These are phyloP conservation scores for Xiphophorus hellerii DNA, from an alignment of 2,113 vertebrate species.

Conservation along the genomic window DNA sequence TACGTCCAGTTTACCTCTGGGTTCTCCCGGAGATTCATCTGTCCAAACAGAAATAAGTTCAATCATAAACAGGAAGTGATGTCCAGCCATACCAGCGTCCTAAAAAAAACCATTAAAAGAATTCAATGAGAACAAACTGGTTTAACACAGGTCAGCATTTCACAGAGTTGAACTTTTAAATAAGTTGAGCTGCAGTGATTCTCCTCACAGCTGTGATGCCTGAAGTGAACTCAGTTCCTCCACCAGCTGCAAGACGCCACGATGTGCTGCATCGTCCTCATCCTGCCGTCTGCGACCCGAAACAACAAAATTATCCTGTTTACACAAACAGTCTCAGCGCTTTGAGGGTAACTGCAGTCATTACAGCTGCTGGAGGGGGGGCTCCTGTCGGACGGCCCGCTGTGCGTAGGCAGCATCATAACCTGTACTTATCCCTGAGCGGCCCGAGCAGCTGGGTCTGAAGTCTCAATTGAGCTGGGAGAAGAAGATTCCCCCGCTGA, in stretches of 20 bases:
- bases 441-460: slow-evolving; percentile 47
- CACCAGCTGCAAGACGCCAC: slow-evolving; percentile 9
- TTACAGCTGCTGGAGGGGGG: slow-evolving; percentile 16
- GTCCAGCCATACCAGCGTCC: not conserved
- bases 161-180: slow-evolving; percentile 11
- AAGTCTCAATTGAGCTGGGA: slow-evolving; percentile 61
- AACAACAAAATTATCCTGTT: slow-evolving; percentile 15
- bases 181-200: not conserved
- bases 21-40: too few species aligned
- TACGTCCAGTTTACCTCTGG: too few species aligned
- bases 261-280: slow-evolving; percentile 12
- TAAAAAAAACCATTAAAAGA: not conserved
- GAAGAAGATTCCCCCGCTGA: slow-evolving; percentile 64
- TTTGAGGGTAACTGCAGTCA: slow-evolving; percentile 12
- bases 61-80: too few species aligned
- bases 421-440: slow-evolving; percentile 36
- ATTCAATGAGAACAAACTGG: too few species aligned
- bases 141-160: slow-evolving; percentile 26
- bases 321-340: slow-evolving; percentile 16
- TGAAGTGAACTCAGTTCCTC: slow-evolving; percentile 10
- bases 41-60: too few species aligned
- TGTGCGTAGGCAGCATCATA: slow-evolving; percentile 36
- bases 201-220: not conserved
- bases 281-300: slow-evolving; percentile 18
- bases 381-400: slow-evolving; percentile 15